These are phyloP conservation scores for Lepus timidus DNA, from an alignment of 2,113 vertebrate genomes.

Conservation along the genomic window DNA sequence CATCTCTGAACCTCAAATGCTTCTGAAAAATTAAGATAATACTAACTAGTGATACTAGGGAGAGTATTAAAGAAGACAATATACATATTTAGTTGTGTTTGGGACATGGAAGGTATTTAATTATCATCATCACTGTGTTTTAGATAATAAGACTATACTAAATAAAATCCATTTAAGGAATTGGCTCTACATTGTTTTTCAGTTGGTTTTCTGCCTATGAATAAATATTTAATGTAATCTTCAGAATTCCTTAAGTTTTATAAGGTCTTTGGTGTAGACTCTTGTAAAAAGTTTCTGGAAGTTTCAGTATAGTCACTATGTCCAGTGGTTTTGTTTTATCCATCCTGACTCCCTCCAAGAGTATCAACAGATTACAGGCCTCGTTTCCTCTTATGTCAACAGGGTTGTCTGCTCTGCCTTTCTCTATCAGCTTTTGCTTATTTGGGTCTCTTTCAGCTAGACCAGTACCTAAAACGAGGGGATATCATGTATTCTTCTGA, in stretches of 20 bases:
- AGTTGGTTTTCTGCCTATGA: slow-evolving; percentile 47
- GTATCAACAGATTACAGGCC: not conserved
- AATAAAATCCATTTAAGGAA: not conserved
- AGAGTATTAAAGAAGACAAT: slow-evolving; percentile 27
- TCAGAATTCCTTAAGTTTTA: slow-evolving; percentile 3
- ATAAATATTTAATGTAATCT: slow-evolving; percentile 36
- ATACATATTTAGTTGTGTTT: not conserved
- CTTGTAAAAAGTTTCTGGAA: slow-evolving; percentile 1
- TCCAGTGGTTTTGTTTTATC: not conserved
- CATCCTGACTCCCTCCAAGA: slow-evolving; percentile 44
- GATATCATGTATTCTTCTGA: not conserved
- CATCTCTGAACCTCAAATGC: not conserved
- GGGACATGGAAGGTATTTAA: not conserved
- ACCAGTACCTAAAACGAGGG: not conserved
- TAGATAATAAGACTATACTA: not conserved
- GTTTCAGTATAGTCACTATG: not conserved
- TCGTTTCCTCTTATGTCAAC: not conserved
- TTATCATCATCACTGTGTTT: not conserved
- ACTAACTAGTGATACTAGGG: not conserved
- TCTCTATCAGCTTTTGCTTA: not conserved
- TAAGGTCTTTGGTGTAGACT: slow-evolving; percentile 16
- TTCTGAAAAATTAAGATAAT: slow-evolving; percentile 35
- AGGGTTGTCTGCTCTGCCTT: not conserved
- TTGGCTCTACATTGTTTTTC: slow-evolving; percentile 21
- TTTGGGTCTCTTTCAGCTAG: slow-evolving; percentile 57